These are phyloP conservation scores for Sebastes oblongus DNA, from an alignment of 2,797 vertebrate species.

Conservation along the genomic window DNA sequence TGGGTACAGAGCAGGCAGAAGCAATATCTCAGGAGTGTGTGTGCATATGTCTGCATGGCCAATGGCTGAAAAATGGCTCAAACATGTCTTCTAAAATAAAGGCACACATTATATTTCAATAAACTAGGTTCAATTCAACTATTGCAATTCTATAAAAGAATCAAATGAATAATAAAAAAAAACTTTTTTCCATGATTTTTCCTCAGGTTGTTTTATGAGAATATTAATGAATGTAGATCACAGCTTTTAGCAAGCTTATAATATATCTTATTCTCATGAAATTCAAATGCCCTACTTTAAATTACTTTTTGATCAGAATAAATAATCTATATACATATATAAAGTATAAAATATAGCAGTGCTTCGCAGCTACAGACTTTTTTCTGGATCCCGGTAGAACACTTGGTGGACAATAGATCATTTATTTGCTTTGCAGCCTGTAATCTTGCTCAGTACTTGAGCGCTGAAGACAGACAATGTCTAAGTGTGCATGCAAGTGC, in stretches of 20 bases:
- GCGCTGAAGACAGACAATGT: constrained; percentile 11
- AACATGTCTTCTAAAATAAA: neutral
- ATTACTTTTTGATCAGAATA: neutral
- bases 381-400: neutral
- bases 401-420: neutral
- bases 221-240: neutral
- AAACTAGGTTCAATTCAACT: neutral
- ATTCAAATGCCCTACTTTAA: neutral
- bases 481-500: constrained; percentile 27
- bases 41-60: neutral
- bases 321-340: neutral
- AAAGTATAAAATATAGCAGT: neutral
- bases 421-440: constrained; percentile 6
- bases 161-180: neutral
- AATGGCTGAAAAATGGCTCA: neutral
- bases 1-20: neutral
- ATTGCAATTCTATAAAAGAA: neutral
- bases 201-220: neutral
- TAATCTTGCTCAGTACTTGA: constrained; percentile 19
- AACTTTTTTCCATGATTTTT: neutral
- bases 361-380: neutral
- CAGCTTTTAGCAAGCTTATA: neutral
- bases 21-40: neutral
- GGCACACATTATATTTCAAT: neutral
- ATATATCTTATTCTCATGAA: neutral